Percentiles rank a stretch among this genome's conserved stretches.
Conservation (phyloP, 2,113 vertebrate genomes). For the Ceyx margarethae region DNA sequence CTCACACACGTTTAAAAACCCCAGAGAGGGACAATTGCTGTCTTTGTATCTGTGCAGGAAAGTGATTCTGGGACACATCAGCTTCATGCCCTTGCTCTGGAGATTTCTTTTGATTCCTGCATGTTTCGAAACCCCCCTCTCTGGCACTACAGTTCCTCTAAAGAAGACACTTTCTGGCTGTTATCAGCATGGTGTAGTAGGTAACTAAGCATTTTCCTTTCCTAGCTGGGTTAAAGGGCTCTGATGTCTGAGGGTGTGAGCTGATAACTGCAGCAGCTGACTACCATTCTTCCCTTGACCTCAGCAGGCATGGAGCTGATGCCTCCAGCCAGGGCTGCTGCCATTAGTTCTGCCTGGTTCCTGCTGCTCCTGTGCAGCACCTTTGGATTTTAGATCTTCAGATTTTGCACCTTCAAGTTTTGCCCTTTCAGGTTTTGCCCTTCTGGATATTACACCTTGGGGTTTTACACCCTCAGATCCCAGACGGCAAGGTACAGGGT, state of each 20-base stretch:
- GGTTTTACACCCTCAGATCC: not conserved
- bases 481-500: not conserved
- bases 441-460: not conserved
- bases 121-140: not conserved
- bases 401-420: not conserved
- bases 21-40: not conserved
- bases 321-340: not conserved
- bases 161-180: not conserved
- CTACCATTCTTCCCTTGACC: not conserved
- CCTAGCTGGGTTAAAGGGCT: not conserved
- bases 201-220: not conserved
- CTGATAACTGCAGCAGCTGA: not conserved
- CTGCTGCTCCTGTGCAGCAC: not conserved
- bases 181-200: not conserved
- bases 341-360: not conserved
- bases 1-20: accelerated
- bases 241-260: not conserved
- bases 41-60: not conserved
- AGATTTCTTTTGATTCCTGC: not conserved
- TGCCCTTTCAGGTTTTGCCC: not conserved
- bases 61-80: not conserved
- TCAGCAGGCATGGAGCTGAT: accelerated
- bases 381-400: not conserved
- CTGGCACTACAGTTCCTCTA: not conserved
- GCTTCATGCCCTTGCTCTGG: not conserved